Base-by-base conservation (phyloP, 2,888 invertebrate genomes). In the Xanthorhoe spadicearia region DNA sequence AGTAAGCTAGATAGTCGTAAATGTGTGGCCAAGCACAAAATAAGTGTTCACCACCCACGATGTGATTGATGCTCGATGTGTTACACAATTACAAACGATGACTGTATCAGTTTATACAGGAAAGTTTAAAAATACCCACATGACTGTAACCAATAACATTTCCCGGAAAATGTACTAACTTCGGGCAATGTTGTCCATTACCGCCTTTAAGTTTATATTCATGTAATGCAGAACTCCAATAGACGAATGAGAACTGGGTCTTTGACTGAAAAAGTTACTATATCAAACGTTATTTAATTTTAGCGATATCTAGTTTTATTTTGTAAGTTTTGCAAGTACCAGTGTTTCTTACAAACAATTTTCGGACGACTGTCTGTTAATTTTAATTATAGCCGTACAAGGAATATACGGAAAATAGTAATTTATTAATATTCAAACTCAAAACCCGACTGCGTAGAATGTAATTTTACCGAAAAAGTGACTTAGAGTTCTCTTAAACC, bases 111-210 rank as follows among this genome's bases (percentile, higher is more conserved):
- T 67, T 64, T 38, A 35, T 64, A 56, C 61, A 58, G 57, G 53
- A 64, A 68, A 70, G 69, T 87, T 89, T 90, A 91, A 91, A 91
- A 91, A 90, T 81, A 87, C 91, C 91, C 91, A 91, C 91, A 91
- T 91, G 91, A 88, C 62, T 70, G 57, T 64, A 57, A 58, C 38
- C 28, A 32, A 61, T 63, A 60, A 63, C 52, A 56, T 56, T 56
- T 55, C 28, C 55, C 48, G 32, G 48, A 32, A 38, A 28, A 56
- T 55, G 19, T 28, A 60, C 53, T 61, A 61, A 61, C 38, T 50
- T 23, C 38, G 10, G 0, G 8, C n/a, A 43, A 60, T 52, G 15
- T 19, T 56, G 48, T 52, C 49, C 8, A 18, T 52, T 23, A 23
- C 3, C 28, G 15, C 23, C 32, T 28, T 43, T 13, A 43, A 43